Base-by-base conservation (phyloP, 1,140 invertebrate genomes). In the Cotesia chilonis region DNA sequence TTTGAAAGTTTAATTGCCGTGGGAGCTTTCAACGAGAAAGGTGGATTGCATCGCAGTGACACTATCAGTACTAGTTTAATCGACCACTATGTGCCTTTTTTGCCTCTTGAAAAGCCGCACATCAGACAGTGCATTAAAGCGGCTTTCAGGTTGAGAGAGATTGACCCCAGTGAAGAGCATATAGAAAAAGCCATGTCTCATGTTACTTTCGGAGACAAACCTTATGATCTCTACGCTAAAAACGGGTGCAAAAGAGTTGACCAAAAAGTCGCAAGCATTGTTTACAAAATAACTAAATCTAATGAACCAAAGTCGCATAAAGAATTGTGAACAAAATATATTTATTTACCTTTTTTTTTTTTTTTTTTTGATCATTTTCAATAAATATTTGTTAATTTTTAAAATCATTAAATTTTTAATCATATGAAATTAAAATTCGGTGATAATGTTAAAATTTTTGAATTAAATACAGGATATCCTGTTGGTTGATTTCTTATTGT, bases 11-110 rank as follows among this genome's bases (percentile, higher is more conserved):
- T 94, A 36, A 90, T 97, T 72, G 87, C 90, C 60, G 88, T 87
- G 71, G 92, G 90, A 20, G 92, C 94, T 12, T 97, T 94, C 76
- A 94, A 93, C 82, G 88, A 93, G 82, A 85, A 90, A 72, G 90
- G 96, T 80, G 96, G 96, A 2, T 89, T 98, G 28, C 88, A 93
- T 76, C 90, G 90, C 72, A 92, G 93, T 63, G 90, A 92, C 72
- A 83, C 95, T 0, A 95, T 99, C 75, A 89, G 92, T 54, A 90
- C 91, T 20, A 92, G 93, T 85, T 87, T 98, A 12, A 95, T 99
- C 68, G 96, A 97, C 85, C 92, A 96, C 80, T 98, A 94, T 82
- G 89, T 99, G 68, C 97, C 97, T 70, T 99, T 99, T 83, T 80
- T 99, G 69, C 97, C 97, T 1, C 82, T 99, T 51, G 96, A 98